phyloP scores from a whole-genome alignment of 2,113 vertebrate species.

The Chloropsis cyanopogon region DNA sequence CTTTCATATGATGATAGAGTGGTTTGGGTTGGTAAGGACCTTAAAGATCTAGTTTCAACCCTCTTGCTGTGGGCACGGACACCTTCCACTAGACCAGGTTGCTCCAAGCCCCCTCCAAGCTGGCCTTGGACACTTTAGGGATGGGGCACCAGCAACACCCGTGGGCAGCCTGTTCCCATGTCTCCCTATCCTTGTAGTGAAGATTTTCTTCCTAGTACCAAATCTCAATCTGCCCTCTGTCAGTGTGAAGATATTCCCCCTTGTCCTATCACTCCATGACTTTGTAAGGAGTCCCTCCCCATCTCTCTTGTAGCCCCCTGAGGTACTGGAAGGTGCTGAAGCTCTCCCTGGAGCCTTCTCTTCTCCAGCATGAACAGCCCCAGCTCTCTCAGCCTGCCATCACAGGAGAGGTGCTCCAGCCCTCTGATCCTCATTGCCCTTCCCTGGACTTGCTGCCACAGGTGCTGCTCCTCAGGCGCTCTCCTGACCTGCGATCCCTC shows the following conservation, averaged over 20 bases:
- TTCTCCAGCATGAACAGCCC: neutral
- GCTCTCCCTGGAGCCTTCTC: neutral
- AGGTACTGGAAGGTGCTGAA: neutral
- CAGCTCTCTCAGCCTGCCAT: neutral
- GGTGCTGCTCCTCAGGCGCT: neutral
- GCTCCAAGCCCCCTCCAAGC: neutral
- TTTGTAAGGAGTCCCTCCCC: neutral
- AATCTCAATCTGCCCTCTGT: neutral
- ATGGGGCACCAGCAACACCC: neutral
- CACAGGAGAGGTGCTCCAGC: neutral
- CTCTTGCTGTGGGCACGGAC: neutral
- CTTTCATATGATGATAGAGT: neutral
- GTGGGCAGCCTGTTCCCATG: neutral
- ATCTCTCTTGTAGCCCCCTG: neutral
- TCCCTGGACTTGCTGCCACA: neutral
- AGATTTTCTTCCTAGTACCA: neutral
- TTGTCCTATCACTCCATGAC: neutral
- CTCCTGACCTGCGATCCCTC: neutral
- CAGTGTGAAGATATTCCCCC: neutral
- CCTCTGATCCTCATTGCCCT: too few relatives aligned
- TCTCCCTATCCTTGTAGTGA: neutral
- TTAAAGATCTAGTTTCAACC: accelerated
- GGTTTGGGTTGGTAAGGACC: neutral
- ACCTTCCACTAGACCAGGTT: neutral
- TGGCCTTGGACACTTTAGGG: neutral